Evolutionary conservation across 1,140 invertebrate species (phyloP).

Genomic region (Latrodectus geometricus): DNA sequence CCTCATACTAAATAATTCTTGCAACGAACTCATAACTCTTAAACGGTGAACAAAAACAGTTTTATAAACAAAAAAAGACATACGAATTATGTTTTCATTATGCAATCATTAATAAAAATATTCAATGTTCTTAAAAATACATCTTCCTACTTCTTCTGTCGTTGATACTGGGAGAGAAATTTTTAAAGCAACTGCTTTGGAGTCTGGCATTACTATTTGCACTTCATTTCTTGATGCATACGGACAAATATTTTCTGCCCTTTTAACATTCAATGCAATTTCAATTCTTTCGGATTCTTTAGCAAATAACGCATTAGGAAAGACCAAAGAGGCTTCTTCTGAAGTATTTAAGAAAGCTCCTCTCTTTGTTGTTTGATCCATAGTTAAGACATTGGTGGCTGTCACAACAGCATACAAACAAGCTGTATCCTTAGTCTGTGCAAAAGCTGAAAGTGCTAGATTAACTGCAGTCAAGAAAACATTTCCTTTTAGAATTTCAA

Average conservation of each 20-base stretch:
- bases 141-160: neutral
- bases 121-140: conserved; percentile 10
- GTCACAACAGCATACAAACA: conserved; percentile 11
- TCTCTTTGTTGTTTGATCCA: neutral
- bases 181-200: conserved; percentile 24
- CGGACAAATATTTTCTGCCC: conserved; percentile 22
- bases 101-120: conserved; percentile 6
- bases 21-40: too few relatives aligned
- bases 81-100: too few relatives aligned
- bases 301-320: neutral
- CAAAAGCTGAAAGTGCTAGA: neutral
- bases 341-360: conserved; percentile 9
- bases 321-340: conserved; percentile 1
- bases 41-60: too few relatives aligned
- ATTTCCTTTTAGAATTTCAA: conserved; percentile 32
- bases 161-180: neutral
- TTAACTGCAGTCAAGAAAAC: conserved; percentile 7
- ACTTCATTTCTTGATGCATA: neutral
- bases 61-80: too few relatives aligned
- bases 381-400: neutral
- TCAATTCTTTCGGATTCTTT: conserved; percentile 7
- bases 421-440: neutral
- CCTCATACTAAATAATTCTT: too few relatives aligned
- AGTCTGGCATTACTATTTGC: conserved; percentile 27
- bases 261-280: conserved; percentile 4